Evolutionary conservation across 2,888 invertebrate genomes (phyloP), one percentile per base, ranked within the genome.

Genomic region (Xylota segnis): DNA sequence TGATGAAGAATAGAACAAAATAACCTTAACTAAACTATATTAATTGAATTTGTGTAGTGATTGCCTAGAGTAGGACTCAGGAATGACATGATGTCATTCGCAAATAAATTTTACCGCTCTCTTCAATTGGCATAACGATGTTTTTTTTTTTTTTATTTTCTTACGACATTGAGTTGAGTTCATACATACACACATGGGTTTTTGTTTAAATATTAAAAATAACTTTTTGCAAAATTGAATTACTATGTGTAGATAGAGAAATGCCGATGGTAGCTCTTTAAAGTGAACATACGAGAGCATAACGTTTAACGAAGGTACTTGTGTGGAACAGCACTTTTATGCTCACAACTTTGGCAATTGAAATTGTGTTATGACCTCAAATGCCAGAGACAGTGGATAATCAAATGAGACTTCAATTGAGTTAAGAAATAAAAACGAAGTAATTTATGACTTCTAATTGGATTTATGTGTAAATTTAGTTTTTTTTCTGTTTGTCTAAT

Each of bases 81-180:
- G 50, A 23, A n/a, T 6, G 50, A 37, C 16, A 40, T 66, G 66
- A 66, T 66, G 52, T 66, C 66, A 66, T 66, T 52, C 34, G 40
- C 6, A 29, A 66, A 40, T 40, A 52, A 45, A 65, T 34, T 23
- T 37, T 27, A 66, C 50, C 50, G 65, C 50, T 65, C 65, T 65
- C 50, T 47, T 12, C 34, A 65, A 65, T 65, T 65, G 47, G 50
- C 47, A 52, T 66, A 32, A 5, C 16, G 14, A 9, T 18, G 7
- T 45, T 45, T 9, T 16, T 16, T 45, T 45, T n/a, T n/a, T n/a
- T n/a, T 43, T 14, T n/a, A n/a, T n/a, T 4, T 50, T 50, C 50
- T 50, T 50, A 50, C 23, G 50, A 50, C 50, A 50, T 50, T 50
- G 50, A 50, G 18, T 50, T 50, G 18, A 18, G 9, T n/a, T n/a